Percentiles rank a stretch among this genome's conserved stretches.
Conservation (phyloP, 2,113 vertebrate species). For the Corvus cornix region DNA sequence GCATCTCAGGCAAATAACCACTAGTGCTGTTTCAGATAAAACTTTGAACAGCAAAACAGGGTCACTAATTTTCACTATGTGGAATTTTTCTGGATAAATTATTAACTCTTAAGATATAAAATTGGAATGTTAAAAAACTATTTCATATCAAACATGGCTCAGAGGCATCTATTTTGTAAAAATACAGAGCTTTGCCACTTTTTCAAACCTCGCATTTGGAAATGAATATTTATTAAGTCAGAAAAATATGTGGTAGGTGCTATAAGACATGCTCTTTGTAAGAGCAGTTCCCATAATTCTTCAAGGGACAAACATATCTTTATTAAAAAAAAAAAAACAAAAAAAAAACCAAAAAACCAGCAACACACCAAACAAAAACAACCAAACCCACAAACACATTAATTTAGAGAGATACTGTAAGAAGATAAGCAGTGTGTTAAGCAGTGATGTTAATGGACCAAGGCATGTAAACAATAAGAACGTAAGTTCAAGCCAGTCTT, state of each 20-base stretch:
- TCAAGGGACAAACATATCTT: not conserved
- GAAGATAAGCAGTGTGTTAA: not conserved
- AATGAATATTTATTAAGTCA: not conserved
- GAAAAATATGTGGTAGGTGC: not conserved
- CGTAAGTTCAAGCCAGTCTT: not conserved
- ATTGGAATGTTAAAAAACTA: not conserved
- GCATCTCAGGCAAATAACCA: not conserved
- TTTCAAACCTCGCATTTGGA: not conserved
- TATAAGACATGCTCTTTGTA: not conserved
- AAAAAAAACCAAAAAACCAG: accelerated
- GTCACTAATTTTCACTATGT: not conserved
- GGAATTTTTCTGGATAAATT: not conserved
- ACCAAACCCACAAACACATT: not conserved
- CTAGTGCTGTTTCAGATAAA: not conserved
- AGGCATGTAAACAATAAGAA: not conserved
- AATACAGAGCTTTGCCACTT: not conserved
- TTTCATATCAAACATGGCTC: not conserved
- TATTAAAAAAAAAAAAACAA: accelerated
- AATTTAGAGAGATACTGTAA: not conserved
- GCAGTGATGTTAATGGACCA: not conserved
- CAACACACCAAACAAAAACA: not conserved
- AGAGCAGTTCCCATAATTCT: not conserved
- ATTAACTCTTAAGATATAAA: not conserved
- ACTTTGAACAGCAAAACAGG: not conserved
- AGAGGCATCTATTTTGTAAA: not conserved